A percentile compares a stretch with the other conserved stretches of the same genome.
phyloP scores from a whole-genome alignment of 2,797 vertebrate genomes.

The Hydrophis major region DNA sequence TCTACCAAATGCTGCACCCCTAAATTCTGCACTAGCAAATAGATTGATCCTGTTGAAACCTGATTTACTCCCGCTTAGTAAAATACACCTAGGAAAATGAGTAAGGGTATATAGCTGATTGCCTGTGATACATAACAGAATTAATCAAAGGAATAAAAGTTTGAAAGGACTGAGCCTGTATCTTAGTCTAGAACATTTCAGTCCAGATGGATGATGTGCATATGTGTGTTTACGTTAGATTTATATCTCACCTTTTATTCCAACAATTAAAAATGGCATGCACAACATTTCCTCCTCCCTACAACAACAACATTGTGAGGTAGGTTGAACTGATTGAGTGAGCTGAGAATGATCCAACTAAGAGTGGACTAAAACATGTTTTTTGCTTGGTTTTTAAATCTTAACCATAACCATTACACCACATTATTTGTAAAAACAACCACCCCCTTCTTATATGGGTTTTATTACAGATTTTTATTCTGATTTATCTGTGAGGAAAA shows the following conservation, averaged over 20 bases:
- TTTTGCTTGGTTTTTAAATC: not conserved
- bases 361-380: not conserved
- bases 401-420: not conserved
- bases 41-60: not conserved
- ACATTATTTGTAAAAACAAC: not conserved
- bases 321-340: not conserved
- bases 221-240: not conserved
- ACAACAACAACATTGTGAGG: not conserved
- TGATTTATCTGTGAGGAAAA: not conserved
- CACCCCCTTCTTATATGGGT: not conserved
- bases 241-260: not conserved
- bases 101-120: not conserved
- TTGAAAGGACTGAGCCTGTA: not conserved
- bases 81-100: not conserved
- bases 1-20: not conserved
- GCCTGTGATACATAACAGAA: not conserved
- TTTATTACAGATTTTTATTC: not conserved
- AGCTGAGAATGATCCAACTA: not conserved
- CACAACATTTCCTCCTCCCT: not conserved
- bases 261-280: not conserved
- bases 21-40: not conserved
- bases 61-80: too few species aligned
- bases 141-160: not conserved
- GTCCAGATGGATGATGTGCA: not conserved
- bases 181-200: not conserved